Evolutionary conservation across 2,113 vertebrate genomes (phyloP).

Genomic region (Tursiops truncatus): DNA sequence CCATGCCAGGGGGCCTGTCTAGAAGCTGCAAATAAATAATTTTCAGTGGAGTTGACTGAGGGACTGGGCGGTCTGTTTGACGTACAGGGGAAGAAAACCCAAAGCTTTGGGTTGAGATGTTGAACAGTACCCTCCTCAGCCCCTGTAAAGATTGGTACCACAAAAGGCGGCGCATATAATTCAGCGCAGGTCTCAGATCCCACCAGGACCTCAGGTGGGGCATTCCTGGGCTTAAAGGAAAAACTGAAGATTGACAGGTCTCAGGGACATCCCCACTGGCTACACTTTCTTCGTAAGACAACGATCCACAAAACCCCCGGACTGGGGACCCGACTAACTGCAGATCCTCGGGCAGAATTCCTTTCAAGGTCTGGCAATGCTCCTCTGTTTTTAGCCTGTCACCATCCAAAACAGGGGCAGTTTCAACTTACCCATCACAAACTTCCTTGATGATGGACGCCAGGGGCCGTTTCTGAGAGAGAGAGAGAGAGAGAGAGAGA

Average conservation of each 20-base stretch:
- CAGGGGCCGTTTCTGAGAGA: conserved; percentile 94
- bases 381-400: not conserved
- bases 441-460: conserved; percentile 97
- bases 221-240: not conserved
- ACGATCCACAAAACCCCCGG: not conserved
- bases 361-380: not conserved
- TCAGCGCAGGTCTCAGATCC: not conserved
- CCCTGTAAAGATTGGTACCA: not conserved
- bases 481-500: not conserved
- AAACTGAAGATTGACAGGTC: not conserved
- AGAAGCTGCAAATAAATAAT: not conserved
- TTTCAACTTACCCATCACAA: conserved; percentile 94
- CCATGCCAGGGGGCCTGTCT: not conserved
- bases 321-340: not conserved
- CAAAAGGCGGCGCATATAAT: too few relatives aligned
- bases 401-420: not conserved
- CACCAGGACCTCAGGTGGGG: not conserved
- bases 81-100: not conserved
- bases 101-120: not conserved
- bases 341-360: not conserved
- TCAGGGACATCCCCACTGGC: not conserved
- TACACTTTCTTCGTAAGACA: not conserved
- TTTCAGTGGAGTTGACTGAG: not conserved
- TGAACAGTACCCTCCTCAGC: not conserved
- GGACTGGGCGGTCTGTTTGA: not conserved